These are phyloP conservation scores for Ceyx margarethae DNA, from an alignment of 2,113 vertebrate species.

Conservation along the genomic window DNA sequence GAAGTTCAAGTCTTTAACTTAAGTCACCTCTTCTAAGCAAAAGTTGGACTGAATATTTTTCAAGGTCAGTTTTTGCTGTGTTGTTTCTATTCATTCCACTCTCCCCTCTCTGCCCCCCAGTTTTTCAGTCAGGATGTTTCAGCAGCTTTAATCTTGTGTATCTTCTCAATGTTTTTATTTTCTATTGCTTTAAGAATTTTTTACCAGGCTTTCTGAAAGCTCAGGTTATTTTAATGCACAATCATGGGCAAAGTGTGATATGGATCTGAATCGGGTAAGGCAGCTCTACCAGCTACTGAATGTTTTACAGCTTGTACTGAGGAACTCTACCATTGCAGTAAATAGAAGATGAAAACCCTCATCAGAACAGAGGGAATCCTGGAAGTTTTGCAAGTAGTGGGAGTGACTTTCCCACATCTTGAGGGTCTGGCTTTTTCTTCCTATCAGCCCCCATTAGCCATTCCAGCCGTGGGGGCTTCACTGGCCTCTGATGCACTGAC, in stretches of 20 bases:
- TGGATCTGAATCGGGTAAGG: neutral
- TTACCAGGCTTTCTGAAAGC: neutral
- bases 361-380: neutral
- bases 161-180: neutral
- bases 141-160: neutral
- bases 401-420: neutral
- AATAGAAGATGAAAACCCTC: neutral
- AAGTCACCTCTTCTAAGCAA: neutral
- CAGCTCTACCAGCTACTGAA: neutral
- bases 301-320: neutral
- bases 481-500: neutral
- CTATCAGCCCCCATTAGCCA: neutral
- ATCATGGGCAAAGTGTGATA: neutral
- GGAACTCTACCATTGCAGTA: neutral
- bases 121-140: neutral
- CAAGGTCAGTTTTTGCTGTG: neutral
- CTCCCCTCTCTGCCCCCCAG: accelerated
- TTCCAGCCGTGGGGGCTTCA: neutral
- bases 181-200: neutral
- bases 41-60: neutral
- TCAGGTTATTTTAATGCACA: neutral
- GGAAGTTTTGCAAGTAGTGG: neutral
- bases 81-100: neutral
- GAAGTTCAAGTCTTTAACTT: neutral
- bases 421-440: neutral